Conservation (phyloP, 2,113 vertebrate genomes). For the Hippocampus mohnikei region DNA sequence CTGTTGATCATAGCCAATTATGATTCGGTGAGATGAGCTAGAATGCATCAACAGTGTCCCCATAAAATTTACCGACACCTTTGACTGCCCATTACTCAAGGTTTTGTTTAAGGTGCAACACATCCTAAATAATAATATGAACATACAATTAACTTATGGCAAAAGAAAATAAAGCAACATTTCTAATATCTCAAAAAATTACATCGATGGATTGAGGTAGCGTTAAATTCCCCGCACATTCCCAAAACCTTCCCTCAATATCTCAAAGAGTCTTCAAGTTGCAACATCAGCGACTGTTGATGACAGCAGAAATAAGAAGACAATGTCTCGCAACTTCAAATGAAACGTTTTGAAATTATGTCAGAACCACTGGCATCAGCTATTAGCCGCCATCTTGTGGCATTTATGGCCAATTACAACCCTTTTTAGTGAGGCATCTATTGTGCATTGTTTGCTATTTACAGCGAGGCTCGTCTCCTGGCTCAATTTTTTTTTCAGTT, state of each 20-base stretch:
- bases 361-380: too few species aligned
- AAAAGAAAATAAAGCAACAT: not conserved
- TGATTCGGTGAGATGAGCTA: conserved; percentile 19
- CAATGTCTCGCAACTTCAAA: too few species aligned
- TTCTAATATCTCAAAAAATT: not conserved
- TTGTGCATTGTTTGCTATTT: too few species aligned
- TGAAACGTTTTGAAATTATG: too few species aligned
- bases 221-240: not conserved
- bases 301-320: not conserved
- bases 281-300: not conserved
- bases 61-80: not conserved
- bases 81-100: not conserved
- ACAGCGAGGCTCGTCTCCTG: too few species aligned
- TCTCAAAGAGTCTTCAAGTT: not conserved
- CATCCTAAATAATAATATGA: not conserved
- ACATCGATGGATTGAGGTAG: not conserved
- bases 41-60: conserved; percentile 13
- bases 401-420: too few species aligned
- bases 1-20: conserved; percentile 23
- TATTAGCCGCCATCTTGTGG: too few species aligned
- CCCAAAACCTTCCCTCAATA: not conserved
- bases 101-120: not conserved
- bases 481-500: too few species aligned
- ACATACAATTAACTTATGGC: not conserved
- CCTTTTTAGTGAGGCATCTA: too few species aligned